Evolutionary conservation across 2,113 vertebrate species (phyloP).

Genomic region (Stegostoma tigrinum): DNA sequence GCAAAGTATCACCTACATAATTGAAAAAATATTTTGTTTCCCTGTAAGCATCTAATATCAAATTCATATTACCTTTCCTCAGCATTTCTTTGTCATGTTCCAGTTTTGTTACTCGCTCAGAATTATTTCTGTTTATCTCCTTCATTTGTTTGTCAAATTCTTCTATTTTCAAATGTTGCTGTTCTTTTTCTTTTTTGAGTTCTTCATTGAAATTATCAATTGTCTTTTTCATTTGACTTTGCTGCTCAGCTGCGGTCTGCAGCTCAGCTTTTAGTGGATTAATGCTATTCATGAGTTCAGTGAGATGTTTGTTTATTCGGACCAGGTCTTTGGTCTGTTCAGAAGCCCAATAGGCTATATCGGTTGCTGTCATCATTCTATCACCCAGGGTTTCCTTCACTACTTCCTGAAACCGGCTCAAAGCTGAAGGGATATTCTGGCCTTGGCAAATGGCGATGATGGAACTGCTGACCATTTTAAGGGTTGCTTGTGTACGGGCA

Average conservation of each 20-base stretch:
- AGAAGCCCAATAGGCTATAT: conserved; percentile 66
- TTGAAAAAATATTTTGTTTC: neutral
- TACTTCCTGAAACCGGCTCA: conserved; percentile 60
- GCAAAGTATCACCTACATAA: neutral
- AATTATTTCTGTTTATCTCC: conserved; percentile 47
- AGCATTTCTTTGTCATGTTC: conserved; percentile 58
- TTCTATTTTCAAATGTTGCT: conserved; percentile 48
- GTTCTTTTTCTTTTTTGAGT: conserved; percentile 53
- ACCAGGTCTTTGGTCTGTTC: conserved; percentile 75
- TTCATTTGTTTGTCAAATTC: conserved; percentile 54
- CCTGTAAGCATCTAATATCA: neutral
- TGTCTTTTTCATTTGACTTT: conserved; percentile 51
- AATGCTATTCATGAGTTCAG: conserved; percentile 59
- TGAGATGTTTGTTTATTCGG: conserved; percentile 68
- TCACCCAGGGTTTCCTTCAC: conserved; percentile 54
- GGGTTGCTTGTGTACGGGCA: conserved; percentile 54
- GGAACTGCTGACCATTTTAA: conserved; percentile 60
- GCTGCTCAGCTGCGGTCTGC: conserved; percentile 51
- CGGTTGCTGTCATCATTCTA: conserved; percentile 60
- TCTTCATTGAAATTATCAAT: conserved; percentile 48
- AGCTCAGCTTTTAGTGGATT: conserved; percentile 60
- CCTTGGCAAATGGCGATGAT: conserved; percentile 64
- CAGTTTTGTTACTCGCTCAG: conserved; percentile 50
- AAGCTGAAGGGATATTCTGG: conserved; percentile 76
- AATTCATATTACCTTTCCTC: conserved; percentile 53